A percentile compares a stretch with the other conserved stretches of the same genome.
phyloP scores from a whole-genome alignment of 2,888 invertebrate species.

The Allacma fusca region DNA sequence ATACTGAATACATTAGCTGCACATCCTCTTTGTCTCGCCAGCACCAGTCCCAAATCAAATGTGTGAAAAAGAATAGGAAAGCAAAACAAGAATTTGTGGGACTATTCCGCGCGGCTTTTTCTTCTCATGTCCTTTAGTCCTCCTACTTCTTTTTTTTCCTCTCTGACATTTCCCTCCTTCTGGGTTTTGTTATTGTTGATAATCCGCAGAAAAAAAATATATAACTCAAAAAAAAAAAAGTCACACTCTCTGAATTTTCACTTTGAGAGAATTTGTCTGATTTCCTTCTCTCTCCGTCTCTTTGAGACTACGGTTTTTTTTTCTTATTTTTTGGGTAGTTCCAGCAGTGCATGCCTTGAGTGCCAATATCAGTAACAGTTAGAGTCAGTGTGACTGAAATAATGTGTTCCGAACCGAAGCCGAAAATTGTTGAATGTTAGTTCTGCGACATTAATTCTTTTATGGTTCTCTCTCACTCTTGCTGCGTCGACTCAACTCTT shows the following conservation, averaged over 20 bases:
- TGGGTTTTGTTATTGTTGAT: not conserved
- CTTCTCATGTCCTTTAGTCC: too few relatives aligned
- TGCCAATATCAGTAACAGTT: slow-evolving; percentile 60
- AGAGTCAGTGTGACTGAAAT: slow-evolving; percentile 59
- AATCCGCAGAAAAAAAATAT: not conserved
- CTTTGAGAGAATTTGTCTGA: not conserved
- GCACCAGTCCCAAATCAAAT: not conserved
- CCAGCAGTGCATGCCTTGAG: slow-evolving; percentile 38
- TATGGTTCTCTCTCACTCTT: slow-evolving; percentile 36
- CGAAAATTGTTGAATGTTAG: slow-evolving; percentile 62
- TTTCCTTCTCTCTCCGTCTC: not conserved
- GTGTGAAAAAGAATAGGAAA: slow-evolving; percentile 4
- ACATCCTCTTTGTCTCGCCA: slow-evolving; percentile 6
- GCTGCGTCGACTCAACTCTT: not conserved
- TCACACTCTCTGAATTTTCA: too few relatives aligned
- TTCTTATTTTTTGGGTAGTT: not conserved
- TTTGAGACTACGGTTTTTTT: not conserved
- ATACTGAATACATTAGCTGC: slow-evolving; percentile 33
- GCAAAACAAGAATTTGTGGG: not conserved
- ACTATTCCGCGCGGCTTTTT: too few relatives aligned
- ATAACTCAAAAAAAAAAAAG: too few relatives aligned
- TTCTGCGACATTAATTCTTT: slow-evolving; percentile 61
- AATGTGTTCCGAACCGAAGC: slow-evolving; percentile 60
- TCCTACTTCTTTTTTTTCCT: not conserved
- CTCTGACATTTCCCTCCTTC: not conserved